Evolutionary conservation across 2,797 vertebrate species (phyloP).

Genomic region (Enteromius fasciolatus): DNA sequence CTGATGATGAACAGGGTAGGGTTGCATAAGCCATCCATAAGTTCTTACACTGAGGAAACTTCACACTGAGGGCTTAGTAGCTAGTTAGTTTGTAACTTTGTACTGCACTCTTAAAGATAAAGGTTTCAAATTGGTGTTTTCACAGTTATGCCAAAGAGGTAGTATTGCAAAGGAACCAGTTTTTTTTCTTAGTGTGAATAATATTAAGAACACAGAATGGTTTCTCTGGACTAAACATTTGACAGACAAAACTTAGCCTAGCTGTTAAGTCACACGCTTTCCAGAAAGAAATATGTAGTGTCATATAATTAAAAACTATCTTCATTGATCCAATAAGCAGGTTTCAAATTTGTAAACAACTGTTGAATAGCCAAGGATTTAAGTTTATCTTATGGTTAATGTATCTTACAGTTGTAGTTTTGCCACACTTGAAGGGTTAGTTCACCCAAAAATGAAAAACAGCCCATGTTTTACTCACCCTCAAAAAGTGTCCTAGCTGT

Average conservation of each 20-base stretch:
- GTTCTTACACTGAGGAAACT: slow-evolving; percentile 1
- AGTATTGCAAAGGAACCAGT: not conserved
- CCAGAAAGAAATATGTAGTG: not conserved
- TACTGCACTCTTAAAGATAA: not conserved
- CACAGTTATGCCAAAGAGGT: not conserved
- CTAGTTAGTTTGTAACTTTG: not conserved
- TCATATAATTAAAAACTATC: not conserved
- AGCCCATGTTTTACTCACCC: too few species aligned
- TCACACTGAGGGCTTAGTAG: not conserved
- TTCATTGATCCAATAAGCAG: not conserved
- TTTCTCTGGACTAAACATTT: not conserved
- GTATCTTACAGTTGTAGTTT: not conserved
- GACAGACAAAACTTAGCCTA: not conserved
- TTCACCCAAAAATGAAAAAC: too few species aligned
- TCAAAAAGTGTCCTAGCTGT: too few species aligned
- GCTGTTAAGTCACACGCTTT: not conserved
- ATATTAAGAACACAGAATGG: not conserved
- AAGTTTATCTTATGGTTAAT: not conserved
- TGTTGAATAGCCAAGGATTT: not conserved
- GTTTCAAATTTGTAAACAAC: not conserved
- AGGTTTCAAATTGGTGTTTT: not conserved
- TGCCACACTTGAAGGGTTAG: not conserved
- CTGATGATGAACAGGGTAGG: slow-evolving; percentile 8
- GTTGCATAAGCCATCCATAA: slow-evolving; percentile 4
- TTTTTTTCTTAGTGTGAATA: not conserved